These are phyloP conservation scores for Aricia agestis DNA, from an alignment of 1,140 invertebrate genomes.

Conservation along the genomic window DNA sequence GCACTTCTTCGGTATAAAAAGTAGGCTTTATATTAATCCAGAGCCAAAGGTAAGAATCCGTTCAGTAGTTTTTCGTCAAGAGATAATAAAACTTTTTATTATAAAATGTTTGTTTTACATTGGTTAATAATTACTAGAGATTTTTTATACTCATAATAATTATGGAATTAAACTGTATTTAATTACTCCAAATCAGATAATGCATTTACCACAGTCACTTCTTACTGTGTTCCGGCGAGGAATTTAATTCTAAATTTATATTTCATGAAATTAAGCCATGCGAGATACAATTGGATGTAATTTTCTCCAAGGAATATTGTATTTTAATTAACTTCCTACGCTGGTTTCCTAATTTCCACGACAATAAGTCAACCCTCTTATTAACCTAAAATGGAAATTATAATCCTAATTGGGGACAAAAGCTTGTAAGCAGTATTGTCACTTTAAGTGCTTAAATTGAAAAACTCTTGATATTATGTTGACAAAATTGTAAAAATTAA, in stretches of 20 bases:
- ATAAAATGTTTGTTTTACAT: no score
- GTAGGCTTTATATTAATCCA: no score
- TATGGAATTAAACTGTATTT: not conserved
- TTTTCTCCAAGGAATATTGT: constrained; percentile 16
- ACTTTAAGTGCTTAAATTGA: not conserved
- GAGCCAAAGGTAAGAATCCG: no score
- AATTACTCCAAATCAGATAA: not conserved
- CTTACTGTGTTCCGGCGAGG: not conserved
- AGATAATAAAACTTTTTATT: no score
- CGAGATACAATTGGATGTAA: constrained; percentile 15
- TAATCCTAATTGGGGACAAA: constrained; percentile 15
- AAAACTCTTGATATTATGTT: not conserved
- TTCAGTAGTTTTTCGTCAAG: no score
- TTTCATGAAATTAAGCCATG: constrained; percentile 13
- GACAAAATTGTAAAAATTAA: no score
- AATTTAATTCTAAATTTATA: constrained; percentile 7
- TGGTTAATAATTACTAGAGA: no score
- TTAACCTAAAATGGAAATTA: constrained; percentile 11
- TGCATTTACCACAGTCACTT: not conserved
- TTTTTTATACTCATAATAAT: no score
- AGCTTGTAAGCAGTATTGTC: not conserved
- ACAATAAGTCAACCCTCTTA: constrained; percentile 14
- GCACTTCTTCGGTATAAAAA: no score
- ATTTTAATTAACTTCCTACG: constrained; percentile 12
- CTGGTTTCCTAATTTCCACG: constrained; percentile 12